Conservation (phyloP, 2,113 vertebrate genomes). For the Natator depressus region DNA sequence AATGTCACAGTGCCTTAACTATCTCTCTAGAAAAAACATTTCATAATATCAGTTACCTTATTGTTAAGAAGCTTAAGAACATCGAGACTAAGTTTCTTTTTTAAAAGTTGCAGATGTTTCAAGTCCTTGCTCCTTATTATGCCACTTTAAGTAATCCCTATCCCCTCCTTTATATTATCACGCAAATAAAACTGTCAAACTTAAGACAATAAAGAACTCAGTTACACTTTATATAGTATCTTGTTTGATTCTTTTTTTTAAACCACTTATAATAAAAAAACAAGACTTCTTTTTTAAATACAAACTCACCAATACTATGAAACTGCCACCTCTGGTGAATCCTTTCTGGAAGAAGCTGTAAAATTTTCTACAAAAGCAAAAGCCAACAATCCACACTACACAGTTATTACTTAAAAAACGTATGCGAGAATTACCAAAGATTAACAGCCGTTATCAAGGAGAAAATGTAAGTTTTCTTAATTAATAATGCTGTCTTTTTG, state of each 20-base stretch:
- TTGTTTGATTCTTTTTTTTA: neutral
- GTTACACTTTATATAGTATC: neutral
- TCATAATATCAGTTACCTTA: neutral
- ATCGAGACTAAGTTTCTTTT: neutral
- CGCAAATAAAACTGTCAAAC: neutral
- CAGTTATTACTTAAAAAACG: fast-evolving
- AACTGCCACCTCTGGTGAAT: conserved; percentile 98
- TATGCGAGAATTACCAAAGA: neutral
- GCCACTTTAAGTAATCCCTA: neutral
- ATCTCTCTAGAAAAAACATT: neutral
- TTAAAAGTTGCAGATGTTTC: neutral
- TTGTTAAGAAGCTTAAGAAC: neutral
- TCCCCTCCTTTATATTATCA: neutral
- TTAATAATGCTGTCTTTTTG: neutral
- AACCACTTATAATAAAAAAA: conserved; percentile 19
- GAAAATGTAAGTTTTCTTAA: neutral
- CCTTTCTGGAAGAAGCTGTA: conserved; percentile 96
- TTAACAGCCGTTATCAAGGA: neutral
- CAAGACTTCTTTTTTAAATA: neutral
- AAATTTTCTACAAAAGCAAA: conserved; percentile 90
- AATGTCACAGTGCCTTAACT: neutral
- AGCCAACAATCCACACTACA: neutral
- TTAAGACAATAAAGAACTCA: neutral
- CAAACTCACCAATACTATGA: conserved; percentile 95
- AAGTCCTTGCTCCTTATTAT: neutral